Conservation (phyloP, 1,140 invertebrate species). For the Acyrthosiphon pisum region DNA sequence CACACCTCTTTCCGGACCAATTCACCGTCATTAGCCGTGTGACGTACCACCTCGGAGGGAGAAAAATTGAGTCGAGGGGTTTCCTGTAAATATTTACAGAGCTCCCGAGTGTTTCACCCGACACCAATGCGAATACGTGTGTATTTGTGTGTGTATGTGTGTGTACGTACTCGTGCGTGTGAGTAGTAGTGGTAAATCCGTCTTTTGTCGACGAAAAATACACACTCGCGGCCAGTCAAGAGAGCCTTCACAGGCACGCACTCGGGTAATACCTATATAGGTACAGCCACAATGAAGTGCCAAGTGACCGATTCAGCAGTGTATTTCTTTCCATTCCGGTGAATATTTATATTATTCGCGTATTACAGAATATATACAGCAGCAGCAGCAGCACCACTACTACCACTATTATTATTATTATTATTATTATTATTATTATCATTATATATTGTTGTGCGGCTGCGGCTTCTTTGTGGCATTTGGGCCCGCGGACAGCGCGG, state of each 20-base stretch:
- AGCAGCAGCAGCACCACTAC: background rate
- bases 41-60: background rate
- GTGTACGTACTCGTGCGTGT: background rate
- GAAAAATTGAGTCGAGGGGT: conserved; percentile 38
- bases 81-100: conserved; percentile 55
- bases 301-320: conserved; percentile 43
- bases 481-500: background rate
- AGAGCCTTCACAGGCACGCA: background rate
- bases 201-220: conserved; percentile 37
- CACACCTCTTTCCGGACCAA: background rate
- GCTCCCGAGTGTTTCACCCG: background rate
- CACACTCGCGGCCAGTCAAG: conserved; percentile 48
- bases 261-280: background rate
- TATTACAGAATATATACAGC: background rate
- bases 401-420: background rate
- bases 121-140: background rate
- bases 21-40: conserved; percentile 45
- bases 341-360: conserved; percentile 45
- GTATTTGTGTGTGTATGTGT: background rate
- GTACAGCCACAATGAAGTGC: conserved; percentile 45
- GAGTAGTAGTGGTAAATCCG: conserved; percentile 36
- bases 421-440: conserved; percentile 26
- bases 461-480: conserved; percentile 51
- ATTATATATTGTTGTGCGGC: background rate
- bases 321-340: conserved; percentile 44